Evolutionary conservation across 1,140 invertebrate species (phyloP).

Genomic region (Halictus rubicundus): DNA sequence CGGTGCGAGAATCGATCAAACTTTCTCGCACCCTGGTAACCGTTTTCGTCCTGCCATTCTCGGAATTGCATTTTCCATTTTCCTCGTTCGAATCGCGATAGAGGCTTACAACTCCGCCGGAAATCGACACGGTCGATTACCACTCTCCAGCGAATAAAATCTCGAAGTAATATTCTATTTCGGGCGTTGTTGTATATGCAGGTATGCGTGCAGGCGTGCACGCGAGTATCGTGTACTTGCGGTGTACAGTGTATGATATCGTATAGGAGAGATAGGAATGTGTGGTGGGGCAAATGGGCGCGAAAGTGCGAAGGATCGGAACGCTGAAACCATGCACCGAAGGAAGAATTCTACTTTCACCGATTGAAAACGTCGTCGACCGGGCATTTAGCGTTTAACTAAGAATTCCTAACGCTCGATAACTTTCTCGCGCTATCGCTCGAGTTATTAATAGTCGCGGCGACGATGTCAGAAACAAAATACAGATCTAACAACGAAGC

Average conservation of each 20-base stretch:
- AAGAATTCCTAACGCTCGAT: constrained; percentile 31
- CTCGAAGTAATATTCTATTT: too few species aligned
- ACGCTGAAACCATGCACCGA: constrained; percentile 32
- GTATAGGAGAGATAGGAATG: background rate
- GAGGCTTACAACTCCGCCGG: too few species aligned
- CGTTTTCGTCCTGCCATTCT: background rate
- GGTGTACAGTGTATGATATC: too few species aligned
- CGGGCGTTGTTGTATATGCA: too few species aligned
- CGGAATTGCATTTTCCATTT: too few species aligned
- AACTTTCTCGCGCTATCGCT: background rate
- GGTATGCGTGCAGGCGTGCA: too few species aligned
- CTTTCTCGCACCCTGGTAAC: constrained; percentile 11
- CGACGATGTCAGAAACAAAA: too few species aligned
- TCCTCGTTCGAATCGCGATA: too few species aligned
- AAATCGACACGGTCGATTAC: too few species aligned
- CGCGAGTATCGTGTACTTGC: too few species aligned
- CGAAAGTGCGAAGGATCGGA: constrained; percentile 50
- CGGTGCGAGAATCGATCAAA: constrained; percentile 63
- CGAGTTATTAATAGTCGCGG: constrained; percentile 16
- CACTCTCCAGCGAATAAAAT: too few species aligned
- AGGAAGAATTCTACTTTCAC: constrained; percentile 68
- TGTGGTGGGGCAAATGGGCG: constrained; percentile 40
- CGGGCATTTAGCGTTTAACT: constrained; percentile 21
- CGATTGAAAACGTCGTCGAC: constrained; percentile 46
- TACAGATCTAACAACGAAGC: background rate